These are phyloP conservation scores for Dicaeum eximium DNA, from an alignment of 2,113 vertebrate genomes.

Conservation along the genomic window DNA sequence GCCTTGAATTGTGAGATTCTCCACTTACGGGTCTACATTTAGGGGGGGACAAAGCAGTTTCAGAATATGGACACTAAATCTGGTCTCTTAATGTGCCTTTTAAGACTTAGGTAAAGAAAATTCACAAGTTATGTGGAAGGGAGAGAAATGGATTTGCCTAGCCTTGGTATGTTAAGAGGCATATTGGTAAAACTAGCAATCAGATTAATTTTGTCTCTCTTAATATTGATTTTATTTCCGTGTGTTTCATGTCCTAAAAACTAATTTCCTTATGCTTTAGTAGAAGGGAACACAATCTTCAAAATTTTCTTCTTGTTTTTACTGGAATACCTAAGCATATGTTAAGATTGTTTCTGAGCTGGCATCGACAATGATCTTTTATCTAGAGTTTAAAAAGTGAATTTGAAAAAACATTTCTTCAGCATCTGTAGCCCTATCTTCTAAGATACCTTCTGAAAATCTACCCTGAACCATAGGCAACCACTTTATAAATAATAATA, in stretches of 20 bases:
- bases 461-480: not conserved
- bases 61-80: not conserved
- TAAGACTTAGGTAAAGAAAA: not conserved
- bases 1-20: not conserved
- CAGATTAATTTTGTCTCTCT: not conserved
- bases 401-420: not conserved
- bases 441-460: not conserved
- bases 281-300: not conserved
- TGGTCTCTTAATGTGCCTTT: not conserved
- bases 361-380: not conserved
- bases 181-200: not conserved
- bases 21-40: not conserved
- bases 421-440: not conserved
- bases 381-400: not conserved
- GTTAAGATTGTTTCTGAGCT: not conserved
- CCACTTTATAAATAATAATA: not conserved
- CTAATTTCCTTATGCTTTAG: not conserved
- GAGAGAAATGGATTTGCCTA: not conserved
- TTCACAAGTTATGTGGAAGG: not conserved
- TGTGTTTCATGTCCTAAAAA: not conserved
- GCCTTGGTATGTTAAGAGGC: not conserved
- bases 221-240: not conserved
- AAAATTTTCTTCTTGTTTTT: not conserved
- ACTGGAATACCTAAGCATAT: not conserved
- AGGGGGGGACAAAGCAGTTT: not conserved